These are phyloP conservation scores for Lepidurus couesii DNA, from an alignment of 1,140 invertebrate genomes.

Conservation along the genomic window DNA sequence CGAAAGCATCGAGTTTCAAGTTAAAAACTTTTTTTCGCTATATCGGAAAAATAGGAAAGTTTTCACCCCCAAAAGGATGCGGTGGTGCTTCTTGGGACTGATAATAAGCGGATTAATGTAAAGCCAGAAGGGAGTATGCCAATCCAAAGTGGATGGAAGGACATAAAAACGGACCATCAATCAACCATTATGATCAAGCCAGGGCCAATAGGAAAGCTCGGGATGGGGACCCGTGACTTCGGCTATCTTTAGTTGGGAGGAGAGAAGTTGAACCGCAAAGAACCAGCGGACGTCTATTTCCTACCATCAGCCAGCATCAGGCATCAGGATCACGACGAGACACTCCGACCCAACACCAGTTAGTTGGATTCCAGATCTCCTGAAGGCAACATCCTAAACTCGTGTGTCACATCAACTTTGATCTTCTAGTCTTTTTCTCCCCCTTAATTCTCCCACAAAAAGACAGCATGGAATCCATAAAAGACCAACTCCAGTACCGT, in stretches of 20 bases:
- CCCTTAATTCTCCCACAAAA: neutral
- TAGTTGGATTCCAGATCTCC: neutral
- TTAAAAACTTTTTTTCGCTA: too few relatives aligned
- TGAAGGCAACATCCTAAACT: neutral
- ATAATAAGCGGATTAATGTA: neutral
- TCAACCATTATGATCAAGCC: slow-evolving; percentile 13
- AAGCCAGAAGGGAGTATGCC: neutral
- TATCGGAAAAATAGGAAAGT: too few relatives aligned
- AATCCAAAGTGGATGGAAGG: neutral
- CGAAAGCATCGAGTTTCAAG: too few relatives aligned
- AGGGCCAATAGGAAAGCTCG: slow-evolving; percentile 8
- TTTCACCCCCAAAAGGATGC: too few relatives aligned
- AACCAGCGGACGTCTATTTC: neutral
- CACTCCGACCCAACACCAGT: neutral
- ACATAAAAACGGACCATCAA: neutral
- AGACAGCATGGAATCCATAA: neutral
- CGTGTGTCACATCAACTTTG: slow-evolving; percentile 2
- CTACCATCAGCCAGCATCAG: neutral
- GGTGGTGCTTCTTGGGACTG: neutral
- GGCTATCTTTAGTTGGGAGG: slow-evolving; percentile 17
- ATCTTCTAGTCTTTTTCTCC: neutral
- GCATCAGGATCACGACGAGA: slow-evolving; percentile 4
- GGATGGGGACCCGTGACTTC: neutral
- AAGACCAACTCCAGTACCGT: neutral
- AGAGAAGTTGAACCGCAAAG: neutral